These are phyloP conservation scores for Halichoerus grypus DNA, from an alignment of 2,113 vertebrate species.

Conservation along the genomic window DNA sequence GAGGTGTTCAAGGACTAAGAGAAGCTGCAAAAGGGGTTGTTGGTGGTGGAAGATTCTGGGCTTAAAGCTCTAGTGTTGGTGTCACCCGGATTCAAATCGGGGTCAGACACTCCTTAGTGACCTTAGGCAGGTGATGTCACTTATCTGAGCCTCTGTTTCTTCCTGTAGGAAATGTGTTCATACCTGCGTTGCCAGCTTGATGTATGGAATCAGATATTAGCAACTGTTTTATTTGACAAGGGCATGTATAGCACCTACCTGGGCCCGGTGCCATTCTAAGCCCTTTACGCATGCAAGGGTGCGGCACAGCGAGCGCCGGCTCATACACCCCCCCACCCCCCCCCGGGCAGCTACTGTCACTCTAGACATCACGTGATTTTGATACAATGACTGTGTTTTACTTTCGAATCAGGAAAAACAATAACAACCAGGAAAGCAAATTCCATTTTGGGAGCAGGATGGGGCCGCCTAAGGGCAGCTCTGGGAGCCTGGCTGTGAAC, in stretches of 20 bases:
- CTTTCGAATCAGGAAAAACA: background rate
- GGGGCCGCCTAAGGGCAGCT: background rate
- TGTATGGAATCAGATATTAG: background rate
- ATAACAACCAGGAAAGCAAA: background rate
- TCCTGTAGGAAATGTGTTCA: background rate
- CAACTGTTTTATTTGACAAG: background rate
- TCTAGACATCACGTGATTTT: background rate
- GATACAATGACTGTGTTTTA: background rate
- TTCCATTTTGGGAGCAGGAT: background rate
- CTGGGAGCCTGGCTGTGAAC: background rate
- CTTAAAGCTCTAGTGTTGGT: background rate
- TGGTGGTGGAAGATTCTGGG: background rate
- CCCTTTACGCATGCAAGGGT: rapidly evolving
- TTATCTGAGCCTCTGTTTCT: background rate
- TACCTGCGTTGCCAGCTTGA: background rate
- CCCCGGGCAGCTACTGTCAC: background rate
- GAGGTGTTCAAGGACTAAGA: background rate
- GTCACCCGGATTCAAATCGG: background rate
- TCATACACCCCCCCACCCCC: background rate
- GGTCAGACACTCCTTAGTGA: background rate
- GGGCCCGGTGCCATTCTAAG: background rate
- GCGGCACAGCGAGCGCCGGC: background rate
- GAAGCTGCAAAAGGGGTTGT: background rate
- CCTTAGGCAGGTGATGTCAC: background rate
- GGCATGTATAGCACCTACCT: rapidly evolving